A percentile compares a stretch with the other conserved stretches of the same genome.
Evolutionary conservation across 2,113 vertebrate species (phyloP).

Genomic region (Synchiropus splendidus): DNA sequence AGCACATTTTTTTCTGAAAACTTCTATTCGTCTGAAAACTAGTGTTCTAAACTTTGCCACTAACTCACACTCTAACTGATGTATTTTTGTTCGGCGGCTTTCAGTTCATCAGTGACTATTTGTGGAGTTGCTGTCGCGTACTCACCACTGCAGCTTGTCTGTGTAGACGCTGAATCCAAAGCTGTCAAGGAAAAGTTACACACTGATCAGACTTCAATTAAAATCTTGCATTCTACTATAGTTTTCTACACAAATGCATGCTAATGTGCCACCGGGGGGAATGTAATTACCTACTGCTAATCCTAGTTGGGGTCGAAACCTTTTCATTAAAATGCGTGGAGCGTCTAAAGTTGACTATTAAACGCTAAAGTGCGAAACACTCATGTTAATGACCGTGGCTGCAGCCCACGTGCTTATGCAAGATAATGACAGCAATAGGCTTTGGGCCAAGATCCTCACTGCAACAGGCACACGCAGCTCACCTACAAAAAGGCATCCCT

Average conservation of each 20-base stretch:
- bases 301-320: slow-evolving; percentile 13
- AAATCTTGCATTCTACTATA: too few species aligned
- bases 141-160: slow-evolving; percentile 95
- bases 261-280: too few species aligned
- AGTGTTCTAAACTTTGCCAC: too few species aligned
- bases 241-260: too few species aligned
- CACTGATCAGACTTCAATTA: too few species aligned
- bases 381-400: slow-evolving; percentile 16
- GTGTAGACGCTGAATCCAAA: slow-evolving; percentile 85
- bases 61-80: too few species aligned
- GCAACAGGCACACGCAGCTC: slow-evolving; percentile 5
- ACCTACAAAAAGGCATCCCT: neutral
- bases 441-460: slow-evolving; percentile 12
- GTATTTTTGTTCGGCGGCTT: neutral
- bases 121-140: neutral
- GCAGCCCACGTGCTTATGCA: slow-evolving; percentile 28
- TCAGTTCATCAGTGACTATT: neutral
- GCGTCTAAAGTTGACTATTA: slow-evolving; percentile 2
- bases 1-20: too few species aligned
- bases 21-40: too few species aligned
- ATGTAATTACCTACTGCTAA: too few species aligned
- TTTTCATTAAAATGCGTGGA: slow-evolving; percentile 12
- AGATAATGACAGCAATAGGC: slow-evolving; percentile 15
- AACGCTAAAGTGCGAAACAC: slow-evolving; percentile 18
- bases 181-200: slow-evolving; percentile 53